Evolutionary conservation across 2,797 vertebrate species (phyloP), one percentile per base, ranked within the genome.

Genomic region (Tachyglossus aculeatus): DNA sequence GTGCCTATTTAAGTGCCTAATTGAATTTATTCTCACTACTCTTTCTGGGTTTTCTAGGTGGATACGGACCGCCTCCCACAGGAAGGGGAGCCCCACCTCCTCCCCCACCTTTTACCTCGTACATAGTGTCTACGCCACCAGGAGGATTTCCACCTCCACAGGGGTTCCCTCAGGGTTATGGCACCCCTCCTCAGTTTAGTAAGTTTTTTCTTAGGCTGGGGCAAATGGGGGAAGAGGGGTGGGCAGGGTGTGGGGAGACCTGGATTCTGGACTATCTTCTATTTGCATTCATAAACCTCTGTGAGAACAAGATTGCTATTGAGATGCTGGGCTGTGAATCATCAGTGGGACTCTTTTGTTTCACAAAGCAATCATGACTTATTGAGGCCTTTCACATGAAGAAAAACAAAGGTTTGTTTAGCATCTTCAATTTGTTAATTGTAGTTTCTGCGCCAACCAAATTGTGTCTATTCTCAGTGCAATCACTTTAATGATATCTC

Each of bases 161-260:
- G 92, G 98, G 95, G 89, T 99, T 97, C 86, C 94, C 97, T 74
- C 96, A 97, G 88, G 96, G 95, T 90, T 99, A 98, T 54, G 96
- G 95, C 70, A 96, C 97, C 77, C 96, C 97, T 80, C 97, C 98
- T 67, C 98, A 97, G 36, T 99, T 97, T 87, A 98, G 98, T 99
- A 92, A 95, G 96, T 95, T 60, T 55, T 57, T 32, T 29, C 37
- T 9, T 27, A 21, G 8, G 43, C 21, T 19, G 45, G 45, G 16
- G 24, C 15, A 16, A 29, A 45, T 11, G 22, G 25, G 31, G 25
- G 16, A 15, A 31, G 15, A 18, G 48, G 22, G 45, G 27, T 10
- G 41, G 16, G 25, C n/a, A n/a, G n/a, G n/a, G n/a, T n/a, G n/a
- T n/a, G n/a, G n/a, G n/a, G n/a, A n/a, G n/a, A n/a, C n/a, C n/a